These are phyloP conservation scores for Pasiphila rectangulata DNA, from an alignment of 2,888 invertebrate genomes.

Conservation along the genomic window DNA sequence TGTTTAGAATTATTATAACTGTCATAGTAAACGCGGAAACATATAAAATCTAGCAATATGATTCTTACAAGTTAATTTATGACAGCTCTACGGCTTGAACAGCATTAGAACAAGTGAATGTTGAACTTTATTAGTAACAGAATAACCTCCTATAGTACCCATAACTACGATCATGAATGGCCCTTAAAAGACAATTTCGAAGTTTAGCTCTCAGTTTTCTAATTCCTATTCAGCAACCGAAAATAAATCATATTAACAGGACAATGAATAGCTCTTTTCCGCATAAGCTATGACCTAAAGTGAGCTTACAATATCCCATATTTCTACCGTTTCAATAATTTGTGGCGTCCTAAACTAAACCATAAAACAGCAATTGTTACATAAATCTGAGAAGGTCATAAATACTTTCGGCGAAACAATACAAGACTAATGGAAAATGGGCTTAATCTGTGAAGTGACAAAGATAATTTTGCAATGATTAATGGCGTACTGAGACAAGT, in stretches of 20 bases:
- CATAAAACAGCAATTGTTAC: neutral
- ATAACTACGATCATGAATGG: neutral
- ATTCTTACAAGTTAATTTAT: no score
- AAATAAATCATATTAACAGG: neutral
- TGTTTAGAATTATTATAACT: no score
- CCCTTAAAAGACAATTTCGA: neutral
- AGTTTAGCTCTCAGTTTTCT: neutral
- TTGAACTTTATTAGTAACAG: constrained; percentile 36
- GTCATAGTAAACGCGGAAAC: no score
- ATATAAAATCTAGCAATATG: no score
- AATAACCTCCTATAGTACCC: neutral
- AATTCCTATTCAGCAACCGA: neutral
- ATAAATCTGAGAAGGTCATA: neutral
- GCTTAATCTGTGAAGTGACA: constrained; percentile 5
- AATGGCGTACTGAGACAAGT: constrained; percentile 6
- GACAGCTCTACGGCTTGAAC: no score
- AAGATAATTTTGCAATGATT: constrained; percentile 12
- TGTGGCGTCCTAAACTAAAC: constrained; percentile 1
- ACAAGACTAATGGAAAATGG: constrained; percentile 5
- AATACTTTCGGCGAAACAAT: constrained; percentile 4
- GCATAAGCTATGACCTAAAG: constrained; percentile 18
- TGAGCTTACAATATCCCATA: neutral
- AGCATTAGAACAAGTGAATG: constrained; percentile 21
- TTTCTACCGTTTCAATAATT: constrained; percentile 25
- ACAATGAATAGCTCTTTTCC: constrained; percentile 17